Base-by-base conservation (phyloP, 2,797 vertebrate species). In the Benthosema pterotum region DNA sequence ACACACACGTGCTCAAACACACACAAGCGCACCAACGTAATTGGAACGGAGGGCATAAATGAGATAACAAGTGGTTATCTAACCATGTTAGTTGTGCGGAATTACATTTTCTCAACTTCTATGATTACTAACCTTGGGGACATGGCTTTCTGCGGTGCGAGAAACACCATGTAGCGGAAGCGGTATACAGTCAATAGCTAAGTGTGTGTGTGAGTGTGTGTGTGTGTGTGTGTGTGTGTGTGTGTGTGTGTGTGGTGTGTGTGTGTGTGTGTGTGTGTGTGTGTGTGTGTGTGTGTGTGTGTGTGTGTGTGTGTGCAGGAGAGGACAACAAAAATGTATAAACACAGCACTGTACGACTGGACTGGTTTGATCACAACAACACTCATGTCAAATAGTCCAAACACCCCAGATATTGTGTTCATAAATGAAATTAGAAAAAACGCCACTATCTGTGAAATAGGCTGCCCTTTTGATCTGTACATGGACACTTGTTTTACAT, bases 21-120 rank as follows among this genome's bases (percentile, higher is more conserved):
- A 22, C 22, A 4, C 22, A 22, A n/a, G 22, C 8, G 32, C 32
- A 19, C 53, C 52, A 53, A 57, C 14, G 49, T 85, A 84, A 86
- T 88, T 86, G 77, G 72, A 85, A 82, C 17, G 57, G 77, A 88
- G 84, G 64, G 69, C 54, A 22, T 38, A 7, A 45, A 43, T 46
- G 5, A 60, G 75, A 87, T 80, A 75, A 28, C 45, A 8, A 61
- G 61, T 0, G 17, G 67, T 38, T 75, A 63, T 49, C 46, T 49
- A 15, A 32, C 63, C 22, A 74, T 73, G 62, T 77, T 51, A 11
- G 2, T 51, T 47, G 69, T 52, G 28, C 55, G 68, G 32, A 72
- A 80, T 75, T 63, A 76, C 56, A 38, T 74, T 50, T 76, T 25
- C n/a, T 75, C 55, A 75, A 71, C 46, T 75, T 67, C 46, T 45